Evolutionary conservation across 2,888 invertebrate genomes (phyloP).

Genomic region (Clivina fossor): DNA sequence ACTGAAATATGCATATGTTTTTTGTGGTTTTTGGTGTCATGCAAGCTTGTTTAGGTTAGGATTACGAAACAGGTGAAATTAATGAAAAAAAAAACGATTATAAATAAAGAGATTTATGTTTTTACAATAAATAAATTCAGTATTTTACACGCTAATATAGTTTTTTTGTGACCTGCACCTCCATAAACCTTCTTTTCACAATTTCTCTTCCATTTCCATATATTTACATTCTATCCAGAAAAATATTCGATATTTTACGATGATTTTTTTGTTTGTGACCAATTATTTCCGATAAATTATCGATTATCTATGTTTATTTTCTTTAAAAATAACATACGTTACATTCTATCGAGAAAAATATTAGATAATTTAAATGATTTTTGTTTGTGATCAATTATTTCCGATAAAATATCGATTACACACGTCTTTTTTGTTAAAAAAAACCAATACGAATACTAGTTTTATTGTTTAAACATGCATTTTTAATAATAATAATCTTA

Average conservation of each 20-base stretch:
- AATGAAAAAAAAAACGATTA: not conserved
- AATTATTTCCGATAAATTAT: not conserved
- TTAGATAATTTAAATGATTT: too few relatives aligned
- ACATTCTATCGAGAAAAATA: too few relatives aligned
- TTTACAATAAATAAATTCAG: constrained; percentile 31
- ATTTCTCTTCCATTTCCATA: constrained; percentile 13
- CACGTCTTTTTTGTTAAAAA: too few relatives aligned
- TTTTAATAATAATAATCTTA: too few relatives aligned
- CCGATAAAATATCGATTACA: too few relatives aligned
- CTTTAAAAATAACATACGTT: too few relatives aligned
- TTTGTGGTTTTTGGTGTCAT: constrained; percentile 42
- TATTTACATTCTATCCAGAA: constrained; percentile 14
- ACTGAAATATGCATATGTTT: too few relatives aligned
- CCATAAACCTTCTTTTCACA: constrained; percentile 19
- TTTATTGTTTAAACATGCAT: too few relatives aligned
- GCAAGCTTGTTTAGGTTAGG: constrained; percentile 44
- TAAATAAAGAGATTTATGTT: constrained; percentile 13
- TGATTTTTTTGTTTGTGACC: not conserved
- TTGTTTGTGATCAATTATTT: too few relatives aligned
- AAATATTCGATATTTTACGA: constrained; percentile 12
- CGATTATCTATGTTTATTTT: not conserved
- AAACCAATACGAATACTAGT: too few relatives aligned
- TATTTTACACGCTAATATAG: constrained; percentile 22
- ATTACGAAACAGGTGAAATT: not conserved
- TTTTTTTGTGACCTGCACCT: constrained; percentile 34